phyloP scores from a whole-genome alignment of 1,140 invertebrate genomes.

The Caenorhabditis remanei region DNA sequence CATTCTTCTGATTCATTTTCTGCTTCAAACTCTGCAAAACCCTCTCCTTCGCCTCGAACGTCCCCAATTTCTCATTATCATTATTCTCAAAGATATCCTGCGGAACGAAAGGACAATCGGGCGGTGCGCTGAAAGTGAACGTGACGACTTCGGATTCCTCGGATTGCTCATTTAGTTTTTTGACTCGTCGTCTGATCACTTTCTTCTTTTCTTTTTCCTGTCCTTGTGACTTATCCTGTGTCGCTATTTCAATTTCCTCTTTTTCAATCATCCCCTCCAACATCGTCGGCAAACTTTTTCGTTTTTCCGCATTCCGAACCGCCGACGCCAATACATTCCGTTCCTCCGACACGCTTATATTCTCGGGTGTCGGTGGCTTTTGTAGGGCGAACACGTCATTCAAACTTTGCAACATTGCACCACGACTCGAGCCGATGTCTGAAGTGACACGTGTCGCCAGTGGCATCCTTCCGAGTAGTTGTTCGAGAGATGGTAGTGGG shows the following conservation, averaged over 20 bases:
- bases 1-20: slow-evolving; percentile 56
- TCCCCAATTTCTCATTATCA: slow-evolving; percentile 7
- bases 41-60: slow-evolving; percentile 58
- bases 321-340: slow-evolving; percentile 39
- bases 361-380: slow-evolving; percentile 37
- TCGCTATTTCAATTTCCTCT: slow-evolving; percentile 3
- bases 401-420: slow-evolving; percentile 35
- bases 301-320: slow-evolving; percentile 49
- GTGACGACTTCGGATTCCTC: background rate
- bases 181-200: slow-evolving; percentile 32
- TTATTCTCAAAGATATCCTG: slow-evolving; percentile 39
- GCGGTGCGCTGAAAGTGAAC: slow-evolving; percentile 5
- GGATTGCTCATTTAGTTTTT: slow-evolving; percentile 36
- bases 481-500: slow-evolving; percentile 9
- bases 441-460: slow-evolving; percentile 14
- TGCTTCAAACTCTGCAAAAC: slow-evolving; percentile 61
- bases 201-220: slow-evolving; percentile 1
- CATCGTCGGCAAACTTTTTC: slow-evolving; percentile 33
- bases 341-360: slow-evolving; percentile 41
- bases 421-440: slow-evolving; percentile 27
- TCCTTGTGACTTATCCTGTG: background rate
- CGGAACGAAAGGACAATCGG: slow-evolving; percentile 46
- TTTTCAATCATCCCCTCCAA: slow-evolving; percentile 40
- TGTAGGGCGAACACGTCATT: slow-evolving; percentile 27
- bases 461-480: slow-evolving; percentile 24